Percentiles rank a stretch among this genome's conserved stretches.
These are phyloP conservation scores for Lasius fuliginosus DNA, from an alignment of 2,888 invertebrate species.

Conservation along the genomic window DNA sequence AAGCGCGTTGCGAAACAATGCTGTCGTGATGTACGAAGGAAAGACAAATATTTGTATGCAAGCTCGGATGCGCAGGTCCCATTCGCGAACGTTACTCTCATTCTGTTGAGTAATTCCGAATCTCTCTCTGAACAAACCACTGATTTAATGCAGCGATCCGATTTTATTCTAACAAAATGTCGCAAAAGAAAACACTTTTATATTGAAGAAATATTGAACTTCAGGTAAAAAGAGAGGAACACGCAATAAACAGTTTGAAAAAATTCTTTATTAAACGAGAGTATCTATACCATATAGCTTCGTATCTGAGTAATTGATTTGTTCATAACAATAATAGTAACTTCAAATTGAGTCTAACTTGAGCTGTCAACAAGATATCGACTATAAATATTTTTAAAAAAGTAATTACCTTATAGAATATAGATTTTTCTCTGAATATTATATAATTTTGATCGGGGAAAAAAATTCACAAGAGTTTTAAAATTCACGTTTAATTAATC, in stretches of 20 bases:
- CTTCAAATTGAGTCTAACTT: not conserved
- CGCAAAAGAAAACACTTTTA: not conserved
- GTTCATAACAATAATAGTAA: not conserved
- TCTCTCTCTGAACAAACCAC: not conserved
- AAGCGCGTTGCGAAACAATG: slow-evolving; percentile 5
- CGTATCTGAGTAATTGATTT: not conserved
- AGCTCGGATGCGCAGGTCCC: not conserved
- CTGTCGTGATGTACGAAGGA: not conserved
- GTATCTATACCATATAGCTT: not conserved
- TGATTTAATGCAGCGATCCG: slow-evolving; percentile 1
- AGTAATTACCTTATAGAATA: not conserved
- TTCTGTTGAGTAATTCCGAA: not conserved
- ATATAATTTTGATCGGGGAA: not conserved
- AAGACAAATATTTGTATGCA: slow-evolving; percentile 38
- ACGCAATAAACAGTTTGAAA: not conserved
- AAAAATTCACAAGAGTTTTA: not conserved
- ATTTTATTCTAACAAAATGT: not conserved
- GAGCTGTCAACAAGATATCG: not conserved
- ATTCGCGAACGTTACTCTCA: not conserved
- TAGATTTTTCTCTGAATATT: not conserved
- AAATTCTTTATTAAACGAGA: not conserved
- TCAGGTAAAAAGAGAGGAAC: not conserved
- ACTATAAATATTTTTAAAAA: not conserved
- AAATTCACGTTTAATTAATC: not conserved
- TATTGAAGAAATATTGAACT: slow-evolving; percentile 18